Conservation (phyloP, 2,888 invertebrate genomes). For the Halictus quadricinctus region DNA sequence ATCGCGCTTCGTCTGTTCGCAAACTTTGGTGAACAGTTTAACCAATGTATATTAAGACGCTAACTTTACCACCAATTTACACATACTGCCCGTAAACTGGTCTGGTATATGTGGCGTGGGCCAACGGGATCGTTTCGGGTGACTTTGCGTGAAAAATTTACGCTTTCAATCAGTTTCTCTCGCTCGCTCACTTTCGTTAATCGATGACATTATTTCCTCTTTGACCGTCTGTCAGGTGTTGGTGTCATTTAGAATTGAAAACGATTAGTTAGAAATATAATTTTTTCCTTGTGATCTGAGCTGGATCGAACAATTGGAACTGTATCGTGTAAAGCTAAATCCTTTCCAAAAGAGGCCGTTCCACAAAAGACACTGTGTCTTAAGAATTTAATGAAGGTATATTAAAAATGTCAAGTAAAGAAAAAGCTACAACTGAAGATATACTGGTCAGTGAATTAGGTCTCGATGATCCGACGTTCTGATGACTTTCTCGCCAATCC, state of each 20-base stretch:
- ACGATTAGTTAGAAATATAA: background rate
- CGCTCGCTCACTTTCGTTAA: background rate
- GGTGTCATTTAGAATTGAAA: background rate
- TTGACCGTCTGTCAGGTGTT: background rate
- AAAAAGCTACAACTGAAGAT: background rate
- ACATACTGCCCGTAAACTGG: constrained; percentile 70
- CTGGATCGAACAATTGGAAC: no score
- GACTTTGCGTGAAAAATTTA: constrained; percentile 17
- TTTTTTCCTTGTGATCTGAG: background rate
- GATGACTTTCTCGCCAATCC: constrained; percentile 31
- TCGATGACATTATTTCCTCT: background rate
- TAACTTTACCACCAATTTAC: constrained; percentile 71
- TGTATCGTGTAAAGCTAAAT: no score
- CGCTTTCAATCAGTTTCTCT: background rate
- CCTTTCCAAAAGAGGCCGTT: no score
- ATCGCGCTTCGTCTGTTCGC: constrained; percentile 62
- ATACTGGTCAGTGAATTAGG: background rate
- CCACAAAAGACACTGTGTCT: no score
- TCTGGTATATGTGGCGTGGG: constrained; percentile 43
- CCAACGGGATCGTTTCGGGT: constrained; percentile 19
- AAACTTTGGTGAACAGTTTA: constrained; percentile 71
- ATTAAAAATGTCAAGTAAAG: no score
- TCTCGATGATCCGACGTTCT: background rate
- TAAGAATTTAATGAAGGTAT: no score
- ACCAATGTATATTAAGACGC: constrained; percentile 72